These are phyloP conservation scores for Plagodis dolabraria DNA, from an alignment of 2,888 invertebrate genomes.

Conservation along the genomic window DNA sequence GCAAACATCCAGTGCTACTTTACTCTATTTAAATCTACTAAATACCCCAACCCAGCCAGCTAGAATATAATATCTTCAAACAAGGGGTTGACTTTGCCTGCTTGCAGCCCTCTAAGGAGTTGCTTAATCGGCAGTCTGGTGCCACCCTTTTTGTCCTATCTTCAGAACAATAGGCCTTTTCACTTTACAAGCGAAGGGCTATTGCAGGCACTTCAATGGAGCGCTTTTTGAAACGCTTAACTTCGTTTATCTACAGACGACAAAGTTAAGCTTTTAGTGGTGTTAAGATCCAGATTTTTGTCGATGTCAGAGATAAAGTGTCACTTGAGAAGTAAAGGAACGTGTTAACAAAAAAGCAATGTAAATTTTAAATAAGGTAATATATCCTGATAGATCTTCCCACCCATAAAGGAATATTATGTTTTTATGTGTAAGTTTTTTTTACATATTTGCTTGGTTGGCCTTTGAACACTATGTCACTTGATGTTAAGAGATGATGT, in stretches of 20 bases:
- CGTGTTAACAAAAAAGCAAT: too few species aligned
- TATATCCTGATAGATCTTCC: too few species aligned
- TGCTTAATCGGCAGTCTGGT: slow-evolving; percentile 41
- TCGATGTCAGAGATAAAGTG: not conserved
- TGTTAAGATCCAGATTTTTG: not conserved
- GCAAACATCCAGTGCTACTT: too few species aligned
- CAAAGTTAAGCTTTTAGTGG: slow-evolving; percentile 35
- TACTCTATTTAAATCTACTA: too few species aligned
- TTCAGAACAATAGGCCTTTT: slow-evolving; percentile 53
- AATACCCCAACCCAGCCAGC: too few species aligned
- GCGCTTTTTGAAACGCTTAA: slow-evolving; percentile 43
- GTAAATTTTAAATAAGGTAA: too few species aligned
- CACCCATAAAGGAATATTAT: too few species aligned
- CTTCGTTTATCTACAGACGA: slow-evolving; percentile 52
- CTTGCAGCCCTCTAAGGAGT: slow-evolving; percentile 29
- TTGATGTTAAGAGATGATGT: too few species aligned
- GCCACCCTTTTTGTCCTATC: slow-evolving; percentile 34
- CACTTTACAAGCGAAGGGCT: slow-evolving; percentile 42
- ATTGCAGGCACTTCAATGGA: slow-evolving; percentile 28
- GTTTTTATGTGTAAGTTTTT: too few species aligned
- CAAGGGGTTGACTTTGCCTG: slow-evolving; percentile 1
- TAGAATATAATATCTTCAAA: not conserved
- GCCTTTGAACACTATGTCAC: too few species aligned
- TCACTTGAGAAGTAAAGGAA: too few species aligned
- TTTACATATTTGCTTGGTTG: too few species aligned